Evolutionary conservation across 1,140 invertebrate genomes (phyloP).

Genomic region (Manduca sexta): DNA sequence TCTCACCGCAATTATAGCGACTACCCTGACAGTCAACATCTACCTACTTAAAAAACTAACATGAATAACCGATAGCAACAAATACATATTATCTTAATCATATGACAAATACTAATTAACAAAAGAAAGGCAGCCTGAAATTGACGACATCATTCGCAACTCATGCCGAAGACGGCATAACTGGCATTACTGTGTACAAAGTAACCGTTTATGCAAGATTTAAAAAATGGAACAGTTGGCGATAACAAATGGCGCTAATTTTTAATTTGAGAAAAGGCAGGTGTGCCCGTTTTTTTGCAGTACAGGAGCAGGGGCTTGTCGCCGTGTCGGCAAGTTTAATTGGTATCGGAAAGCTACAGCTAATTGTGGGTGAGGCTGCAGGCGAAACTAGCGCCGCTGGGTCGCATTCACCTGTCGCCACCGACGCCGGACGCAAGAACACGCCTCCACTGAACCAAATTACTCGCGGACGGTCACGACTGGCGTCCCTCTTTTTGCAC

Average conservation of each 20-base stretch:
- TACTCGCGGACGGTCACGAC: constrained; percentile 37
- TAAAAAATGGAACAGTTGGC: too few species aligned
- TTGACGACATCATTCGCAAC: too few species aligned
- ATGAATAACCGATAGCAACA: too few species aligned
- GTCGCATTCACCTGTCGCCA: constrained; percentile 46
- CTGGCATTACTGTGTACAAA: too few species aligned
- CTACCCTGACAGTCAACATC: too few species aligned
- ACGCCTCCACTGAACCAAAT: constrained; percentile 32
- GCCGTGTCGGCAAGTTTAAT: constrained; percentile 30
- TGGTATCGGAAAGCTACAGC: constrained; percentile 33
- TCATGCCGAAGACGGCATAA: too few species aligned
- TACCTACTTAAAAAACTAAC: too few species aligned
- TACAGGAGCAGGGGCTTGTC: constrained; percentile 4
- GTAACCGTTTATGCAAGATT: too few species aligned
- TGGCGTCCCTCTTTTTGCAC: constrained; percentile 8
- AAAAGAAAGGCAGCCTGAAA: too few species aligned
- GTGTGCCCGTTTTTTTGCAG: background rate
- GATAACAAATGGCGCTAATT: constrained; percentile 1
- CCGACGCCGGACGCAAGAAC: constrained; percentile 7
- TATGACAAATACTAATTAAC: too few species aligned
- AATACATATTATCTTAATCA: too few species aligned
- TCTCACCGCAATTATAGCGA: too few species aligned
- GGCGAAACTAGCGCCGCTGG: constrained; percentile 29
- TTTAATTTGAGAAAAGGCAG: background rate
- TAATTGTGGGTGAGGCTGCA: constrained; percentile 35